Percentiles rank a stretch among this genome's conserved stretches.
phyloP scores from a whole-genome alignment of 2,797 vertebrate species.

The Channallabes apus region DNA sequence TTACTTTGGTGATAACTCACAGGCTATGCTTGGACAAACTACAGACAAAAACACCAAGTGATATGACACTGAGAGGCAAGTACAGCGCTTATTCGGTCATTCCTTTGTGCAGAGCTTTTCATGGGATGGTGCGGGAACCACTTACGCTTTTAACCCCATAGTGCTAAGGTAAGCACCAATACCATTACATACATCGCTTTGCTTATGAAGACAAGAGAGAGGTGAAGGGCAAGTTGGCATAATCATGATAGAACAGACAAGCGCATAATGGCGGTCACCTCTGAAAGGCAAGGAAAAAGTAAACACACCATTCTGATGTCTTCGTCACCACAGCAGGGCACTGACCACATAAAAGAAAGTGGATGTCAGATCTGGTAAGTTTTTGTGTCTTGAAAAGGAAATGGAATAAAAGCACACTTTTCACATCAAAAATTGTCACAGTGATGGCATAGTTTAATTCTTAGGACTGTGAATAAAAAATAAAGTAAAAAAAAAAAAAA shows the following conservation, averaged over 20 bases:
- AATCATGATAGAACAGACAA: slow-evolving; percentile 6
- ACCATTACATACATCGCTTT: slow-evolving; percentile 33
- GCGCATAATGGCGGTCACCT: background rate
- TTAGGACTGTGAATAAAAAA: background rate
- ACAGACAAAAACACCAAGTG: slow-evolving; percentile 19
- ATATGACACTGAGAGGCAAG: background rate
- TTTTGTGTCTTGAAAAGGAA: background rate
- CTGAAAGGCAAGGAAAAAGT: background rate
- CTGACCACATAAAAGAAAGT: background rate
- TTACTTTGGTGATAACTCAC: slow-evolving; percentile 20
- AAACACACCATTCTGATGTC: background rate
- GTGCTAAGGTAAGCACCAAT: slow-evolving; percentile 37
- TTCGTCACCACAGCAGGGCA: background rate
- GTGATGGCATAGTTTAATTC: background rate
- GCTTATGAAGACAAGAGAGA: slow-evolving; percentile 18
- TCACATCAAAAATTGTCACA: background rate
- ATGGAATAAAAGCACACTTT: background rate
- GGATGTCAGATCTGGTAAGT: background rate
- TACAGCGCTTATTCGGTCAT: slow-evolving; percentile 31
- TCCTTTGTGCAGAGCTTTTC: slow-evolving; percentile 28
- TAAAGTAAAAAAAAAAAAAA: too few relatives aligned
- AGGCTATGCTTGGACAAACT: slow-evolving; percentile 36
- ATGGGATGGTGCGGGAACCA: slow-evolving; percentile 13
- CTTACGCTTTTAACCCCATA: slow-evolving; percentile 37
- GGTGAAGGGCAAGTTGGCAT: slow-evolving; percentile 23